Conservation (phyloP, 2,113 vertebrate genomes). For the Macquaria australasica region DNA sequence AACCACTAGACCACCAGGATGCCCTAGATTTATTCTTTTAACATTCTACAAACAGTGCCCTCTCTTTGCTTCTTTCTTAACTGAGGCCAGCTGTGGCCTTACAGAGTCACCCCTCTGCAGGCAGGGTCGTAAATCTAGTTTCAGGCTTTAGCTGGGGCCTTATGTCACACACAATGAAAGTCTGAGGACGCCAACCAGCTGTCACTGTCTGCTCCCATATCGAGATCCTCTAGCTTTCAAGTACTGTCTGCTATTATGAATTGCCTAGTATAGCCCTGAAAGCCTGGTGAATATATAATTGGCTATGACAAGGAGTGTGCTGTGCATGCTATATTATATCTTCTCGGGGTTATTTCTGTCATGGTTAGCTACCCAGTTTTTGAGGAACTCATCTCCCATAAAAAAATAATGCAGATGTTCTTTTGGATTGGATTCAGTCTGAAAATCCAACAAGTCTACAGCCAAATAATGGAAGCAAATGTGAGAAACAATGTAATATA, state of each 20-base stretch:
- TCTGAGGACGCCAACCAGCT: conserved; percentile 62
- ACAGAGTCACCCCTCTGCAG: conserved; percentile 43
- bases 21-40: not conserved
- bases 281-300: conserved; percentile 47
- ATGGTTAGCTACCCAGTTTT: conserved; percentile 24
- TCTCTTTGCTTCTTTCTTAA: conserved; percentile 49
- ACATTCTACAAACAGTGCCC: conserved; percentile 23
- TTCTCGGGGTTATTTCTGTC: conserved; percentile 37
- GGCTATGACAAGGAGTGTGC: conserved; percentile 44
- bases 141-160: conserved; percentile 63
- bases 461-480: not conserved
- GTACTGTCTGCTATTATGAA: conserved; percentile 52
- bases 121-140: conserved; percentile 64
- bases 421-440: not conserved
- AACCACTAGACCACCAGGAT: not conserved
- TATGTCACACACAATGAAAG: conserved; percentile 65
- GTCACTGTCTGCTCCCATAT: conserved; percentile 59
- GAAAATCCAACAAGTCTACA: not conserved
- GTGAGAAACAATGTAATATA: not conserved
- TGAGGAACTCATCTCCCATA: not conserved
- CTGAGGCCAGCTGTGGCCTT: conserved; percentile 55
- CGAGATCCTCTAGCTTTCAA: conserved; percentile 48
- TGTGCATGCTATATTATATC: conserved; percentile 35
- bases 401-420: not conserved
- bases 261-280: conserved; percentile 22